Base-by-base conservation (phyloP, 2,888 invertebrate species). In the Nomada ruficornis region DNA sequence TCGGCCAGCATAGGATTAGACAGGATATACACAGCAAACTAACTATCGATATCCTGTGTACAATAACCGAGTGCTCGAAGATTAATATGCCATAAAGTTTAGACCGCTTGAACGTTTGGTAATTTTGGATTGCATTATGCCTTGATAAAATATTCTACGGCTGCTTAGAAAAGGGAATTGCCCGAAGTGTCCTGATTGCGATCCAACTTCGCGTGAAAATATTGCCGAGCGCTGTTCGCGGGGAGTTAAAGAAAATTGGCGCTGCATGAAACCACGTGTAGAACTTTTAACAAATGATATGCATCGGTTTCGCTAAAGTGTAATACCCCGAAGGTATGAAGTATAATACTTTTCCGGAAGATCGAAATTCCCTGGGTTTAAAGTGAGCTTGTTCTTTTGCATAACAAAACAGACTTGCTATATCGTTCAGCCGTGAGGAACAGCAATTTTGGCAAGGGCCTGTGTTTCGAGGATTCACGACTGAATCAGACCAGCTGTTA, bases 1-100 rank as follows among this genome's bases (percentile, higher is more conserved):
- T 23, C 55, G 54, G 44, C 10, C 62, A 2, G 23, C 65, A 65
- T 69, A 54, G 67, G 77, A 86, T 85, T 80, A 76, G 18, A 29
- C 18, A 11, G 20, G 3, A n/a, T 55, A 57, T 54, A 60, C 4
- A 59, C 18, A 20, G 44, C 15, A n/a, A 15, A 15, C 1, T 57
- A 9, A 50, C n/a, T 9, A 29, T 29, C n/a, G 20, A n/a, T 11
- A 15, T 15, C 20, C 50, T 15, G 29, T 15, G 15, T 23, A 3
- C 13, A 55, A 11, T n/a, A 47, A 42, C 4, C 47, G 52, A n/a
- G 50, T 9, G 15, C 18, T 60, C 36, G 15, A 2, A 20, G 10
- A 69, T 69, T 57, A 69, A 20, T 23, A 5, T 1, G 5, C 23
- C 54, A 68, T 3, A 26, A 68, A 20, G 26, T 44, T 9, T 11